Percentiles rank a stretch among this genome's conserved stretches.
These are phyloP conservation scores for Poeciliopsis retropinna DNA, from an alignment of 2,113 vertebrate genomes.

Conservation along the genomic window DNA sequence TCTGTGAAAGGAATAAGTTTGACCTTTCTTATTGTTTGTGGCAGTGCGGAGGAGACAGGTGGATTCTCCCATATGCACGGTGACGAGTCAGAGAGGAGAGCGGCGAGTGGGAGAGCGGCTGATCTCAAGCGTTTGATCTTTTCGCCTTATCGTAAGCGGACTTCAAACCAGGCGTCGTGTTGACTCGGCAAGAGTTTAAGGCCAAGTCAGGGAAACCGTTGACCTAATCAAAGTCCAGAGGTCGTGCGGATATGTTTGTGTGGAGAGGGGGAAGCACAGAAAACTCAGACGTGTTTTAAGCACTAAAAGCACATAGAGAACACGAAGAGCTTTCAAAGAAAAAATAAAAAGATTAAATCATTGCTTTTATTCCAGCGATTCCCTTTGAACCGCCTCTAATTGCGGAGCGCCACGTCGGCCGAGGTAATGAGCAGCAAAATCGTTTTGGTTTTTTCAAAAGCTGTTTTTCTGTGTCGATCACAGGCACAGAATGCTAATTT, in stretches of 20 bases:
- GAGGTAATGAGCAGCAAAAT: conserved; percentile 5
- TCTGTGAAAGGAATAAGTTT: too few species aligned
- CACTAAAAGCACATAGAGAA: background rate
- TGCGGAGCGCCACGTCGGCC: background rate
- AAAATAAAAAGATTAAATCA: background rate
- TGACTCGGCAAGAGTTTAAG: conserved; percentile 56
- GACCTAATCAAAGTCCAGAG: conserved; percentile 17
- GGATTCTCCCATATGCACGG: background rate
- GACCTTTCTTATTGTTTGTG: background rate
- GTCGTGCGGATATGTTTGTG: conserved; percentile 13
- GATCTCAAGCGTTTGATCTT: conserved; percentile 19
- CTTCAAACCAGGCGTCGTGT: conserved; percentile 25
- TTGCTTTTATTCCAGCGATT: conserved; percentile 1
- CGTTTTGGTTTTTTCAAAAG: background rate
- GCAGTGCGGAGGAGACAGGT: background rate
- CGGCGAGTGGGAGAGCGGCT: background rate
- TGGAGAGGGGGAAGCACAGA: background rate
- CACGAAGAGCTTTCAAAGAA: background rate
- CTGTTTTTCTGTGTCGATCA: background rate
- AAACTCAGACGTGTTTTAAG: background rate
- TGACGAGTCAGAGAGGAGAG: background rate
- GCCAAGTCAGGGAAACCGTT: conserved; percentile 9
- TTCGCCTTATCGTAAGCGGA: conserved; percentile 42
- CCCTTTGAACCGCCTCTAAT: conserved; percentile 1
- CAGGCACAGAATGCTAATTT: background rate